These are phyloP conservation scores for Timema podura DNA, from an alignment of 2,888 invertebrate genomes.

Conservation along the genomic window DNA sequence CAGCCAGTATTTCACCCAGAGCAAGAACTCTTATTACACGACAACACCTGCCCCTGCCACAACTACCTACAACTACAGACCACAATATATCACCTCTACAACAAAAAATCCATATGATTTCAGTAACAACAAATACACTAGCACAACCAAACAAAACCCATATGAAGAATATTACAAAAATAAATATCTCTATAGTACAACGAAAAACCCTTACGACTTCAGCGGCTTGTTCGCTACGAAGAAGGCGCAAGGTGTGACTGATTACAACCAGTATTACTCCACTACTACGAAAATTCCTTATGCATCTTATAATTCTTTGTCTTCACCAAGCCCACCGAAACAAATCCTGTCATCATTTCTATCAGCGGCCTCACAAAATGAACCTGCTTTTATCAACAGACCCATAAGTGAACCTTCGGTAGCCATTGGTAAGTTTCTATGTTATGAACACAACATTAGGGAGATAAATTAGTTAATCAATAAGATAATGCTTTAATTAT, in stretches of 20 bases:
- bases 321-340: conserved; percentile 15
- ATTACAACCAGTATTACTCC: conserved; percentile 23
- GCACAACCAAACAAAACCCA: conserved; percentile 41
- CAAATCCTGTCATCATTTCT: conserved; percentile 19
- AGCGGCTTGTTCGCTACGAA: too few species aligned
- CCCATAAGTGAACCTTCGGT: conserved; percentile 16
- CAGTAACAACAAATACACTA: conserved; percentile 25
- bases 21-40: conserved; percentile 20
- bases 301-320: conserved; percentile 21
- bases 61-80: conserved; percentile 36
- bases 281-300: conserved; percentile 39
- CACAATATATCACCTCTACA: conserved; percentile 22
- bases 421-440: conserved; percentile 21
- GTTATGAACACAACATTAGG: too few species aligned
- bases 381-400: conserved; percentile 38
- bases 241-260: too few species aligned
- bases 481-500: too few species aligned
- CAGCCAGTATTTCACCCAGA: conserved; percentile 10
- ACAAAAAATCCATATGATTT: conserved; percentile 25
- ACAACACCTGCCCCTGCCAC: conserved; percentile 23
- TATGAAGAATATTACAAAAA: conserved; percentile 15
- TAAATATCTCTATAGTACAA: conserved; percentile 27
- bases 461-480: too few species aligned
- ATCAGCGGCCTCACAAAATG: conserved; percentile 34
- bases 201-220: conserved; percentile 33